Base-by-base conservation (phyloP, 1,140 invertebrate species). In the Zaprionus taronus region DNA sequence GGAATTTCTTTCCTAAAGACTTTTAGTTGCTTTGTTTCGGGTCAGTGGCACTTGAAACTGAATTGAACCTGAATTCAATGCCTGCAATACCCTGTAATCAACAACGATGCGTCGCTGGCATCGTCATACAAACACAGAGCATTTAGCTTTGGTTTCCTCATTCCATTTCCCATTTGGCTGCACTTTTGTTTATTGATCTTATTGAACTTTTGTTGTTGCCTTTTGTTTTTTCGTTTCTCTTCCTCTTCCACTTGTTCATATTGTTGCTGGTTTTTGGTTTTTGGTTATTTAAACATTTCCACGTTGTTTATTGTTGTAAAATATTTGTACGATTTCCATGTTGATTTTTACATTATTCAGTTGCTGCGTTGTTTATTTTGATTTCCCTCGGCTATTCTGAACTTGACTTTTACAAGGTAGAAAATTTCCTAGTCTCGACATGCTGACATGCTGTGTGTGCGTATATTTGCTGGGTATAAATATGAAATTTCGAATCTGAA, bases 341-440 rank as follows among this genome's bases (percentile, higher is more conserved):
- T 76, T 34, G 77, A 83, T 78, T 86, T 78, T 87, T 79, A 81
- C 84, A 87, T 70, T 80, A 77, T 20, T 65, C 41, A 60, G 51
- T 44, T 34, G 62, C 55, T 28, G 55, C 31, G 24, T 65, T 87
- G 85, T 90, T 89, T 89, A 87, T 84, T 90, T 89, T 90, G 58
- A 84, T 90, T 84, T 77, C 49, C 41, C 71, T 70, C 65, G 55
- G 63, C 5, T 67, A 61, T 76, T 57, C 57, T 51, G 65, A 61
- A 74, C 72, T 90, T 81, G 69, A 76, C 78, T 84, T 79, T 89
- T 81, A 72, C 74, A 90, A 89, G 85, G 85, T 89, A 81, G 84
- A 73, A 66, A 75, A 71, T 78, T 70, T 75, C 69, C 60, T 36
- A 51, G 15, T 51, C 31, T 17, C 41, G 0, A 15, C 36, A 38